phyloP scores from a whole-genome alignment of 2,888 invertebrate genomes.

The Parelbella ahira region DNA sequence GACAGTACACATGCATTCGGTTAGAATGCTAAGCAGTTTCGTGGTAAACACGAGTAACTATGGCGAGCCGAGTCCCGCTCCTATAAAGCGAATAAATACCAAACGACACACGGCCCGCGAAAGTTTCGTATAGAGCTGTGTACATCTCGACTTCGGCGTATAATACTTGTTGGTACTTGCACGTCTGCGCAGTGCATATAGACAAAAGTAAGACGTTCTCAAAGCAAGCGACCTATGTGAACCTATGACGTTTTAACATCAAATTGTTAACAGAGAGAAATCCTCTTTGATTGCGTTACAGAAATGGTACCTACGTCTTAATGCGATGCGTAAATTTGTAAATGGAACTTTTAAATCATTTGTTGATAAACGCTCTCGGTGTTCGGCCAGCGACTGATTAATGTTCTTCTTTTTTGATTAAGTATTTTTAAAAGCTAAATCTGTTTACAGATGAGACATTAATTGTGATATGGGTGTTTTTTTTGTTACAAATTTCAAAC shows the following conservation, averaged over 20 bases:
- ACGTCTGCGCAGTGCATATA: constrained; percentile 49
- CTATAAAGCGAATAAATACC: constrained; percentile 31
- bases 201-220: constrained; percentile 64
- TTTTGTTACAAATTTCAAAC: constrained; percentile 5
- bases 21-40: constrained; percentile 76
- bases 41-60: constrained; percentile 53
- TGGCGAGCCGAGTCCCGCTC: constrained; percentile 45
- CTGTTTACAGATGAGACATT: constrained; percentile 12
- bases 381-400: constrained; percentile 24
- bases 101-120: no score
- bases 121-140: no score
- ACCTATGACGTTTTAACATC: constrained; percentile 56
- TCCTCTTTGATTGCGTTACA: constrained; percentile 52
- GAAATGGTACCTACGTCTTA: constrained; percentile 30
- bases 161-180: constrained; percentile 49
- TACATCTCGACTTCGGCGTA: constrained; percentile 37
- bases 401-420: constrained; percentile 29
- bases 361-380: constrained; percentile 34
- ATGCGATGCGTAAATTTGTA: constrained; percentile 37
- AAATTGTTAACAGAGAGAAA: constrained; percentile 52
- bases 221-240: constrained; percentile 62
- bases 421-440: constrained; percentile 17
- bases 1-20: constrained; percentile 61
- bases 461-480: constrained; percentile 10
- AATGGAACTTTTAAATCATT: constrained; percentile 42